Conservation (phyloP, 2,797 vertebrate species). For the Pangasius sanitwongsei region DNA sequence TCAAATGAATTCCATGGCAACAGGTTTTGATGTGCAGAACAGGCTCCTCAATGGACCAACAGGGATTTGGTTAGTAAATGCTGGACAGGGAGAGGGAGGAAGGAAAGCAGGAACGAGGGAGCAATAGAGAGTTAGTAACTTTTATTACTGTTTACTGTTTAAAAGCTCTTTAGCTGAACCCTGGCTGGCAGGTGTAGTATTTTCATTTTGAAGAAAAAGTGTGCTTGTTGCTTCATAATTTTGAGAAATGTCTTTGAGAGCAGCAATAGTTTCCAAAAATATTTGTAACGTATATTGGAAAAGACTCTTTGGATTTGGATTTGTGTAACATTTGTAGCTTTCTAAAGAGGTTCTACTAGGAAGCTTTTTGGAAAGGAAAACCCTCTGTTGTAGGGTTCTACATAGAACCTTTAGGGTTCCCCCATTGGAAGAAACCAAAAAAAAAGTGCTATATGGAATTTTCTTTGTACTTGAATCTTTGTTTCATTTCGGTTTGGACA, state of each 20-base stretch:
- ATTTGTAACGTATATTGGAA: neutral
- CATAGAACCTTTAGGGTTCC: neutral
- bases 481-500: neutral
- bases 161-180: neutral
- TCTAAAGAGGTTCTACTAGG: neutral
- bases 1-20: constrained; percentile 56
- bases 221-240: neutral
- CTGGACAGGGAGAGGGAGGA: constrained; percentile 10
- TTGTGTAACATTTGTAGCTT: neutral
- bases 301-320: neutral
- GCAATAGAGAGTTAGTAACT: constrained; percentile 15
- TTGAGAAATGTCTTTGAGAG: neutral
- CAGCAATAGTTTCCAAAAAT: neutral
- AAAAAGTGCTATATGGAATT: neutral
- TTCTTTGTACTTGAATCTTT: neutral
- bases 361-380: neutral
- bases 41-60: constrained; percentile 28
- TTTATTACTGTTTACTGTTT: neutral
- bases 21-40: constrained; percentile 47
- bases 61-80: constrained; percentile 42
- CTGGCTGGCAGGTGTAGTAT: neutral
- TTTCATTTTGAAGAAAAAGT: neutral
- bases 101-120: neutral
- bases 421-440: neutral
- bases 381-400: neutral